Conservation (phyloP, 2,113 vertebrate genomes). For the Cavia aperea region DNA sequence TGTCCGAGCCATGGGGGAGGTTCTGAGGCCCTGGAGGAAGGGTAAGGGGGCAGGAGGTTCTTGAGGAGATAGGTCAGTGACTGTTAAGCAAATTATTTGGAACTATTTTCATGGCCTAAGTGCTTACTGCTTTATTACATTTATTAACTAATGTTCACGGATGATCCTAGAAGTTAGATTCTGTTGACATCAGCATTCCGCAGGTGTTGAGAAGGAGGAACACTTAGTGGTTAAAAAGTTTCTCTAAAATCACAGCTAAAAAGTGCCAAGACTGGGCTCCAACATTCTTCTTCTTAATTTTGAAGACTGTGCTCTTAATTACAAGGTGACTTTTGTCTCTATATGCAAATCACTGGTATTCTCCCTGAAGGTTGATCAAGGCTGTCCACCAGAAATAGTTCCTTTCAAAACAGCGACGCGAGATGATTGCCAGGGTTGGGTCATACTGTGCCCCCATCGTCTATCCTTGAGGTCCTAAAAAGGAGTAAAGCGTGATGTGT, state of each 20-base stretch:
- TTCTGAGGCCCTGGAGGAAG: not conserved
- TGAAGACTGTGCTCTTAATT: not conserved
- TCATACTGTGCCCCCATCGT: not conserved
- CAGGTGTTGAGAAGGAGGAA: not conserved
- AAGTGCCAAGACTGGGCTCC: not conserved
- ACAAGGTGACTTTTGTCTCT: slow-evolving; percentile 8
- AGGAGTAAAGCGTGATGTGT: not conserved
- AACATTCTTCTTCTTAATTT: not conserved
- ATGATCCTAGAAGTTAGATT: not conserved
- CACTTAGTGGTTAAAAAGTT: not conserved
- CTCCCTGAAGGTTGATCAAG: not conserved
- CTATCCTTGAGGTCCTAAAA: not conserved
- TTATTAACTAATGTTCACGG: not conserved
- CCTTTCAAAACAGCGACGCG: not conserved
- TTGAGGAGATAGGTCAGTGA: not conserved
- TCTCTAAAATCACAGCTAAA: not conserved
- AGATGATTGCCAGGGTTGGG: not conserved
- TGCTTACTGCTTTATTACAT: not conserved
- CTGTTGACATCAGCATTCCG: not conserved
- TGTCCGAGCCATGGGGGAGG: not conserved
- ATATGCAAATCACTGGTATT: not conserved
- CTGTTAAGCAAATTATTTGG: not conserved
- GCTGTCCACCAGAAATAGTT: not conserved
- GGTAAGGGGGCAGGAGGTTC: not conserved
- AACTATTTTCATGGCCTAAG: not conserved